Percentiles rank a stretch among this genome's conserved stretches.
Evolutionary conservation across 2,888 invertebrate species (phyloP).

Genomic region (Eustalomyia histrio): DNA sequence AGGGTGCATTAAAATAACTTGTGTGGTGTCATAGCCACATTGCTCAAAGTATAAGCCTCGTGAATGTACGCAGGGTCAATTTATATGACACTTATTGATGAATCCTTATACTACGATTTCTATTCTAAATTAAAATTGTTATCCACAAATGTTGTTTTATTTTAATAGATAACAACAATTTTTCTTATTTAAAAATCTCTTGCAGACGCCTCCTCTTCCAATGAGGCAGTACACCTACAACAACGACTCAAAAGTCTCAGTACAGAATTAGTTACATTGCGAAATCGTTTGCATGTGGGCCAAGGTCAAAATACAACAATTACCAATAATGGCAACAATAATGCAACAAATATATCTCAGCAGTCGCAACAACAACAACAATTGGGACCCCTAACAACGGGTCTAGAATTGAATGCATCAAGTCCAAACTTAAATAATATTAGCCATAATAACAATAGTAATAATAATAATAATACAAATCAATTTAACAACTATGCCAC

Average conservation of each 20-base stretch:
- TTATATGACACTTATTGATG: too few species aligned
- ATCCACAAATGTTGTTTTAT: too few species aligned
- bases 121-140: too few species aligned
- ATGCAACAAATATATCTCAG: constrained; percentile 69
- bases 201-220: constrained; percentile 95
- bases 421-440: constrained; percentile 72
- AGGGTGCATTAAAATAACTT: too few species aligned
- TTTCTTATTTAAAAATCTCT: constrained; percentile 63
- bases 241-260: constrained; percentile 93
- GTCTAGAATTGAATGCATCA: constrained; percentile 73
- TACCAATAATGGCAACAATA: constrained; percentile 63
- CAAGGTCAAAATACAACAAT: constrained; percentile 78
- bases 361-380: constrained; percentile 68
- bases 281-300: constrained; percentile 92
- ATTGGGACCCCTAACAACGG: constrained; percentile 65
- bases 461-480: constrained; percentile 48
- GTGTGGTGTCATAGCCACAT: too few species aligned
- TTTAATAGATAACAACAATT: too few species aligned
- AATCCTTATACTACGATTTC: too few species aligned
- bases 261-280: constrained; percentile 93
- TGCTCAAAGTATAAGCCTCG: too few species aligned
- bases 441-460: constrained; percentile 51
- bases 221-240: constrained; percentile 95
- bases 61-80: too few species aligned
- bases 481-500: constrained; percentile 54